Evolutionary conservation across 2,888 invertebrate genomes (phyloP).

Genomic region (Camptogramma bilineatum): DNA sequence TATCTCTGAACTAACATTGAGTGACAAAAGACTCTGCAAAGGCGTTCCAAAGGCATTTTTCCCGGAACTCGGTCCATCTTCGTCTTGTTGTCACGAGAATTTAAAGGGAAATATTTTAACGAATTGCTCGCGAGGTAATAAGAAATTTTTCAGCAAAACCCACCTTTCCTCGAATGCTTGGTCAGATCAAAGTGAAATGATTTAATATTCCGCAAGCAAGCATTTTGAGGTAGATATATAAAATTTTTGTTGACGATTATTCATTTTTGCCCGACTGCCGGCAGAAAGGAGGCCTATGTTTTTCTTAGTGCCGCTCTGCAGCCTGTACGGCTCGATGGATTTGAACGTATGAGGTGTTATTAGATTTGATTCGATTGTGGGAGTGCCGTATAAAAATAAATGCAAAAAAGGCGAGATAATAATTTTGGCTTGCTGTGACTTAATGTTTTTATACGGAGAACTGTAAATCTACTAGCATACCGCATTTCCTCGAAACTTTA

Average conservation of each 20-base stretch:
- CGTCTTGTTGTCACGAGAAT: slow-evolving; percentile 36
- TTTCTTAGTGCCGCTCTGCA: no score
- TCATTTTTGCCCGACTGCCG: background rate
- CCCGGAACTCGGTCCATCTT: slow-evolving; percentile 38
- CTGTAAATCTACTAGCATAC: no score
- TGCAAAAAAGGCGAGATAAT: no score
- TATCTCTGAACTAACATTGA: background rate
- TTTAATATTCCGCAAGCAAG: slow-evolving; percentile 15
- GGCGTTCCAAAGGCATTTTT: slow-evolving; percentile 38
- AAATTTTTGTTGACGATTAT: background rate
- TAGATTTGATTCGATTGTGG: no score
- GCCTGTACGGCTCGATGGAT: no score
- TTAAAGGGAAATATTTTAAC: slow-evolving; percentile 33
- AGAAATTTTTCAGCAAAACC: slow-evolving; percentile 6
- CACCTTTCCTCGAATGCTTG: slow-evolving; percentile 12
- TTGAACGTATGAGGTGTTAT: no score
- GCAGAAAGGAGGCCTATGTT: no score
- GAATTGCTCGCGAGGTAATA: slow-evolving; percentile 23
- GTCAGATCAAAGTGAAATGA: slow-evolving; percentile 11
- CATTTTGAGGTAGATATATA: background rate
- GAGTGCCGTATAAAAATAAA: no score
- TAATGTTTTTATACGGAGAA: no score
- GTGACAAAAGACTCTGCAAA: slow-evolving; percentile 12
- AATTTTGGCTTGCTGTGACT: no score
- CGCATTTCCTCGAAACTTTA: no score